Conservation (phyloP, 2,888 invertebrate genomes). For the Nomada fucata region DNA sequence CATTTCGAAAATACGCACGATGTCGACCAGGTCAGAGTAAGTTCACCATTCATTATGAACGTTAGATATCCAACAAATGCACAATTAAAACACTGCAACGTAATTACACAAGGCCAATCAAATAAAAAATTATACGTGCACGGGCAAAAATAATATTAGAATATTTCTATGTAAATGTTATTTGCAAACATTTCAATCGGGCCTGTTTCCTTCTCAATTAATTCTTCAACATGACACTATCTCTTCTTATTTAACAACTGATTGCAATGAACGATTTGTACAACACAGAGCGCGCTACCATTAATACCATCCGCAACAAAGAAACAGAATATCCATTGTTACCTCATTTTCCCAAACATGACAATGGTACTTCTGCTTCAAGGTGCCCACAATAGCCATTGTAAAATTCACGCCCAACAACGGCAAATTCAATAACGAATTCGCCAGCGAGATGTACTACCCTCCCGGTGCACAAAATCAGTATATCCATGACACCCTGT, state of each 20-base stretch:
- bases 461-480: constrained; percentile 85
- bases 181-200: too few relatives aligned
- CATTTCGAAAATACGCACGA: constrained; percentile 69
- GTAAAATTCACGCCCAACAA: constrained; percentile 91
- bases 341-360: background rate
- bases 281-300: too few relatives aligned
- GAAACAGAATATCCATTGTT: too few relatives aligned
- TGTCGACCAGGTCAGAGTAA: constrained; percentile 54
- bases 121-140: background rate
- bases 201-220: background rate
- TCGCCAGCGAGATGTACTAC: constrained; percentile 92
- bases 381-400: constrained; percentile 89
- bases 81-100: background rate
- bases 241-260: too few relatives aligned
- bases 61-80: too few relatives aligned
- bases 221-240: too few relatives aligned
- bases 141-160: background rate
- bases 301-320: too few relatives aligned
- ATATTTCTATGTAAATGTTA: too few relatives aligned
- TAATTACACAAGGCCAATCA: background rate
- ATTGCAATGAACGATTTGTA: too few relatives aligned
- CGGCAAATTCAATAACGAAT: constrained; percentile 87
- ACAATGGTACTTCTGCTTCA: constrained; percentile 81
- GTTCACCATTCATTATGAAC: background rate
- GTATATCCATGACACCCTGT: constrained; percentile 18